Percentiles rank a stretch among this genome's conserved stretches.
Conservation (phyloP, 2,888 invertebrate species). For the Idaea straminata region DNA sequence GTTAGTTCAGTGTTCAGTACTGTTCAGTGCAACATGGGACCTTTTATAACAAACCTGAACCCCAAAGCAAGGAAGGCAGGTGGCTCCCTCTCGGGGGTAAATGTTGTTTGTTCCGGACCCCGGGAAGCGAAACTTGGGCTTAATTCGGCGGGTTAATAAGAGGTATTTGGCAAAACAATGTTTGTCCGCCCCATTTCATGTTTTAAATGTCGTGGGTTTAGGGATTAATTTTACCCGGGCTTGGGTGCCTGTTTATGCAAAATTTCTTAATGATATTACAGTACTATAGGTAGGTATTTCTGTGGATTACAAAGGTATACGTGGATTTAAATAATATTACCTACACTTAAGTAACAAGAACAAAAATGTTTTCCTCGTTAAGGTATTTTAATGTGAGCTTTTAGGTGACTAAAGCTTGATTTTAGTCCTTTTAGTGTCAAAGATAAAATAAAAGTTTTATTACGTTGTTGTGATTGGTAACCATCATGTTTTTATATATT, state of each 20-base stretch:
- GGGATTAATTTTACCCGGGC: constrained; percentile 27
- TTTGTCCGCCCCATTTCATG: constrained; percentile 21
- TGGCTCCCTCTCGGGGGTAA: constrained; percentile 32
- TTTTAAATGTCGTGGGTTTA: constrained; percentile 27
- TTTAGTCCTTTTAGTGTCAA: constrained; percentile 18
- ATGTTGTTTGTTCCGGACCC: constrained; percentile 47
- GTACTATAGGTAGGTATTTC: constrained; percentile 4
- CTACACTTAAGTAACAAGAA: background rate
- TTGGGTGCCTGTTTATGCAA: constrained; percentile 22
- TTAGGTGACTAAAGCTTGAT: constrained; percentile 28
- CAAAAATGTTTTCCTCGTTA: too few species aligned
- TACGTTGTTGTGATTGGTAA: background rate
- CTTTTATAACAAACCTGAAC: constrained; percentile 44
- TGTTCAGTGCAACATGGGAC: constrained; percentile 51
- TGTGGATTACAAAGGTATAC: constrained; percentile 1
- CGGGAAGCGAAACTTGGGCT: constrained; percentile 45
- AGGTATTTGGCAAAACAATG: constrained; percentile 33
- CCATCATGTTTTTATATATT: background rate
- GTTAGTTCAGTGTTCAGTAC: constrained; percentile 21
- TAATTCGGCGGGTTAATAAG: constrained; percentile 50
- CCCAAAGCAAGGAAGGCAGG: constrained; percentile 41
- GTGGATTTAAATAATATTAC: background rate
- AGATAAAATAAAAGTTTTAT: constrained; percentile 18
- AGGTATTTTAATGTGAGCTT: constrained; percentile 19
- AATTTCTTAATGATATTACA: constrained; percentile 20